Percentiles rank a stretch among this genome's conserved stretches.
These are phyloP conservation scores for Phoxinus phoxinus DNA, from an alignment of 2,113 vertebrate species.

Conservation along the genomic window DNA sequence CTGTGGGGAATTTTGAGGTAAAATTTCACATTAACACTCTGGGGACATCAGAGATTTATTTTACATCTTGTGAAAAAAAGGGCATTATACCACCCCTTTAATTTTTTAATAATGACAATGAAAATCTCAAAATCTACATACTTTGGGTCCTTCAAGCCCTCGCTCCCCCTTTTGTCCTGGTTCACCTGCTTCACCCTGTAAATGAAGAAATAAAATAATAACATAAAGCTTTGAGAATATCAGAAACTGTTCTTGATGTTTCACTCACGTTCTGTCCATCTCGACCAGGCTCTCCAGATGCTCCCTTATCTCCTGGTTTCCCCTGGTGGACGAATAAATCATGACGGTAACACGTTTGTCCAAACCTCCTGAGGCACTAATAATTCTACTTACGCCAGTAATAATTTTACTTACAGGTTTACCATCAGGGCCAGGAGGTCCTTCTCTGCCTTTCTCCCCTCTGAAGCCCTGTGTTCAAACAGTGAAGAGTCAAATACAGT, in stretches of 20 bases:
- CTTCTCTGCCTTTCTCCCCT: constrained; percentile 64
- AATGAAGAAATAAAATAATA: neutral
- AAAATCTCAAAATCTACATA: constrained; percentile 38
- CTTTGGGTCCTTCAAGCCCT: constrained; percentile 56
- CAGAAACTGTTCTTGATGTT: neutral
- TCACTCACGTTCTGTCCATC: constrained; percentile 57
- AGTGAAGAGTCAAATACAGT: neutral
- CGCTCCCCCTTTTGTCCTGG: constrained; percentile 54
- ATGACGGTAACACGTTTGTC: neutral
- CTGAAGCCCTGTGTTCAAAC: constrained; percentile 57
- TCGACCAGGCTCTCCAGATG: constrained; percentile 50
- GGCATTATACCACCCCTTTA: no score
- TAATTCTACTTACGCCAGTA: neutral
- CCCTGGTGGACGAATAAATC: constrained; percentile 53
- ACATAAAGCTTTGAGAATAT: neutral
- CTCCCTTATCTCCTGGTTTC: constrained; percentile 55
- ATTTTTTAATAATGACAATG: neutral
- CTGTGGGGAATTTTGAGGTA: no score
- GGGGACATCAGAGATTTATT: no score
- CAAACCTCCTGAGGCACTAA: neutral
- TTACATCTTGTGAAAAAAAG: no score
- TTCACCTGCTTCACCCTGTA: constrained; percentile 55
- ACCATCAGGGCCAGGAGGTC: constrained; percentile 65
- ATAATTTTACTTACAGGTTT: constrained; percentile 62
- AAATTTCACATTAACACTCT: no score